phyloP scores from a whole-genome alignment of 2,888 invertebrate genomes.

The Callimorpha dominula region DNA sequence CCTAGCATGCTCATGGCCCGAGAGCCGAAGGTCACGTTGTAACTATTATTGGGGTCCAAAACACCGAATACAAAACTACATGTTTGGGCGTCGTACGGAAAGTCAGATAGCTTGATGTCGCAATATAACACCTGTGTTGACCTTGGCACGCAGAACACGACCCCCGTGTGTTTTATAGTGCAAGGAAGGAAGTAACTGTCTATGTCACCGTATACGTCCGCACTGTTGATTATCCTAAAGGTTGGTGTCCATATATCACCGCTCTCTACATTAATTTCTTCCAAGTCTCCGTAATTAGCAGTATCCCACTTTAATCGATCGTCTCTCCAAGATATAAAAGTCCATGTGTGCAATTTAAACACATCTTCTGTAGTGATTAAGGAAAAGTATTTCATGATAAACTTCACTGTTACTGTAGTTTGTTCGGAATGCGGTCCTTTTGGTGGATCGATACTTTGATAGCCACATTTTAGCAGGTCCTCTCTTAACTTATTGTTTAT shows the following conservation, averaged over 20 bases:
- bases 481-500: conserved; percentile 45
- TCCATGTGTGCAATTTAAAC: conserved; percentile 48
- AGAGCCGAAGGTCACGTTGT: conserved; percentile 37
- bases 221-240: conserved; percentile 48
- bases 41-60: conserved; percentile 7
- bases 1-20: conserved; percentile 43
- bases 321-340: conserved; percentile 52
- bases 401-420: conserved; percentile 37
- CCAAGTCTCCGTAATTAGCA: conserved; percentile 50
- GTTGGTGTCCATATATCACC: conserved; percentile 53
- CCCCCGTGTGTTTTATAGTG: conserved; percentile 41
- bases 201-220: conserved; percentile 22
- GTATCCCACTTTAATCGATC: conserved; percentile 60
- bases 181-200: conserved; percentile 38
- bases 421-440: conserved; percentile 16
- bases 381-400: conserved; percentile 54
- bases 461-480: conserved; percentile 24
- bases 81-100: conserved; percentile 61
- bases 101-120: conserved; percentile 51
- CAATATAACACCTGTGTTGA: conserved; percentile 38
- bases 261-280: conserved; percentile 20
- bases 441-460: conserved; percentile 12
- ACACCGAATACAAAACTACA: conserved; percentile 53
- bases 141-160: conserved; percentile 33
- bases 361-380: conserved; percentile 50